These are phyloP conservation scores for Ephialtes manifestator DNA, from an alignment of 2,888 invertebrate species.

Conservation along the genomic window DNA sequence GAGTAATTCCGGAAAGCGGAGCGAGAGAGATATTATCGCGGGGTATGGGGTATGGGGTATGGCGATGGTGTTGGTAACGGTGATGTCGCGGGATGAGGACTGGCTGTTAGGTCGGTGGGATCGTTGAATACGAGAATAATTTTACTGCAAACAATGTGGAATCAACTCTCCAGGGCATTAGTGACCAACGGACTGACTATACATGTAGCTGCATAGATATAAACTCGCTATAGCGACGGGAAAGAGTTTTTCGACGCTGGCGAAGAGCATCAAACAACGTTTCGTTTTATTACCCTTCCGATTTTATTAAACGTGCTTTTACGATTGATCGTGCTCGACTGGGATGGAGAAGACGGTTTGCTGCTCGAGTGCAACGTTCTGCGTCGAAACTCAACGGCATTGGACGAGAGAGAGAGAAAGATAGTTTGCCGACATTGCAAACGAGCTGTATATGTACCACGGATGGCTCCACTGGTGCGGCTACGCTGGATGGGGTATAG, in stretches of 20 bases:
- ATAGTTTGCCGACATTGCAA: constrained; percentile 27
- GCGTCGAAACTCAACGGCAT: constrained; percentile 3
- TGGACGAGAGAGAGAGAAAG: background rate
- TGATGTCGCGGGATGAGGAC: constrained; percentile 23
- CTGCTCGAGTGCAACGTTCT: background rate
- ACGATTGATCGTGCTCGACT: constrained; percentile 67
- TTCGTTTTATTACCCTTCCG: constrained; percentile 61
- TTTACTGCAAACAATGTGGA: constrained; percentile 78
- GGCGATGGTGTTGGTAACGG: constrained; percentile 19
- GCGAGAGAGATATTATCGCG: constrained; percentile 66
- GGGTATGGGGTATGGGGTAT: constrained; percentile 18
- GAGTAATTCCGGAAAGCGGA: constrained; percentile 69
- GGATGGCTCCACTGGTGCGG: constrained; percentile 26
- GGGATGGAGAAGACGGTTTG: background rate
- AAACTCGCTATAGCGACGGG: too few species aligned
- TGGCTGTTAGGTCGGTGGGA: constrained; percentile 37
- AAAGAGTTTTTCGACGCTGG: constrained; percentile 31
- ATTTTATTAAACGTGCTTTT: constrained; percentile 79
- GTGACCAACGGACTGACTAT: constrained; percentile 45
- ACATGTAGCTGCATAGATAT: background rate
- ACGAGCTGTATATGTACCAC: constrained; percentile 6
- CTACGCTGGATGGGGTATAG: background rate
- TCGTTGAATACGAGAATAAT: constrained; percentile 73
- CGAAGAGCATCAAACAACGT: constrained; percentile 56
- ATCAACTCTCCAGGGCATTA: constrained; percentile 73